Evolutionary conservation across 2,797 vertebrate genomes (phyloP).

Genomic region (Knipowitschia caucasica): DNA sequence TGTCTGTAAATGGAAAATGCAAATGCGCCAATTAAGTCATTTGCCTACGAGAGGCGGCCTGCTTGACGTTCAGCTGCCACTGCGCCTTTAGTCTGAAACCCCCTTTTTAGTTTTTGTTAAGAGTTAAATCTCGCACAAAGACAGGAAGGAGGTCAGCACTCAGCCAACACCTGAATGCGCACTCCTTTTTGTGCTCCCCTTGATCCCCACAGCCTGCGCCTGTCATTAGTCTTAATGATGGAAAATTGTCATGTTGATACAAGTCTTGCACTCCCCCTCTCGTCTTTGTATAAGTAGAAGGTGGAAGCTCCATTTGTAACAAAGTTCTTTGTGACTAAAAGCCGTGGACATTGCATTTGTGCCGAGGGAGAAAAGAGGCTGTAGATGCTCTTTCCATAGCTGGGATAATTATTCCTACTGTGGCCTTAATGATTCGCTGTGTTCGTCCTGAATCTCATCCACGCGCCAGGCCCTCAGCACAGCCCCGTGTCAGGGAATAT

Average conservation of each 20-base stretch:
- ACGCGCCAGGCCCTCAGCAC: constrained; percentile 93
- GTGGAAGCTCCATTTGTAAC: constrained; percentile 99
- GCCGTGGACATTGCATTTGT: constrained; percentile 99
- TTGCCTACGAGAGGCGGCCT: constrained; percentile 81
- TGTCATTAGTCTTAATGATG: constrained; percentile 99
- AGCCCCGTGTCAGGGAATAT: constrained; percentile 99
- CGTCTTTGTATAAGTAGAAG: constrained; percentile 96
- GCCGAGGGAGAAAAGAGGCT: constrained; percentile 94
- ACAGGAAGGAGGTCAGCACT: constrained; percentile 99
- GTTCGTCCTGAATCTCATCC: constrained; percentile 99
- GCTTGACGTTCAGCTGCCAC: constrained; percentile 92
- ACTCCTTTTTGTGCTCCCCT: constrained; percentile 94
- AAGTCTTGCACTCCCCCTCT: constrained; percentile 91
- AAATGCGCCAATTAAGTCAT: constrained; percentile 92
- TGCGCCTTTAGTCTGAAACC: constrained; percentile 73
- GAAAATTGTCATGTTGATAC: constrained; percentile 99
- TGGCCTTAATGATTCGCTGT: constrained; percentile 99
- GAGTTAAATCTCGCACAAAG: constrained; percentile 99
- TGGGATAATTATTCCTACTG: constrained; percentile 99
- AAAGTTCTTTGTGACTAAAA: constrained; percentile 99
- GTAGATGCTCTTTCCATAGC: constrained; percentile 99
- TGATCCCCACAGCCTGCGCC: constrained; percentile 98
- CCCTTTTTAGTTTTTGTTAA: constrained; percentile 82
- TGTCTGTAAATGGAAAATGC: constrained; percentile 88
- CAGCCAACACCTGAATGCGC: constrained; percentile 99